These are phyloP conservation scores for Myoxocephalus aenaeus DNA, from an alignment of 2,797 vertebrate genomes.

Conservation along the genomic window DNA sequence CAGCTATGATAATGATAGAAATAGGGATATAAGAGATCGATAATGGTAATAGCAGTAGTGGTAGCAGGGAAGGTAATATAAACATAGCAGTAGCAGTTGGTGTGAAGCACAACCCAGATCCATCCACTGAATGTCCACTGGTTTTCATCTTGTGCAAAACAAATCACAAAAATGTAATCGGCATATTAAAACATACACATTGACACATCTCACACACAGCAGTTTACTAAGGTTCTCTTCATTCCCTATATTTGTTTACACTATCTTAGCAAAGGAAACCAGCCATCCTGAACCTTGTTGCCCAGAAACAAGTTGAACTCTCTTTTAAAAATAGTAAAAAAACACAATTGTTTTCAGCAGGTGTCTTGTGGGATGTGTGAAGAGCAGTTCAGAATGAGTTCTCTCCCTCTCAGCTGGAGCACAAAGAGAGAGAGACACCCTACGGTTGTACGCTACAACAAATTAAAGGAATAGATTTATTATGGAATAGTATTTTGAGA, in stretches of 20 bases:
- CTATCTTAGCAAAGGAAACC: neutral
- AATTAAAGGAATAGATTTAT: neutral
- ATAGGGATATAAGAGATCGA: no score
- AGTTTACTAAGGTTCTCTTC: neutral
- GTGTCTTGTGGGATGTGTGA: neutral
- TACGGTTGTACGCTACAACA: no score
- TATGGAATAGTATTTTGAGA: neutral
- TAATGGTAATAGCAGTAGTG: neutral
- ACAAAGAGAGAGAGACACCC: no score
- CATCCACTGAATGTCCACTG: neutral
- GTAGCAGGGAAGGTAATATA: no score
- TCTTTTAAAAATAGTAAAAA: neutral
- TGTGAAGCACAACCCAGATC: neutral
- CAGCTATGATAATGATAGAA: neutral
- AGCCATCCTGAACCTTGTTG: neutral
- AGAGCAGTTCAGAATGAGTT: neutral
- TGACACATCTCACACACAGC: neutral
- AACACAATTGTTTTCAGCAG: neutral
- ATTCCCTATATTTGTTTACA: neutral
- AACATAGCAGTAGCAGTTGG: neutral
- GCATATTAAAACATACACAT: neutral
- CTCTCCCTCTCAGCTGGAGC: neutral
- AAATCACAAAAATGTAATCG: neutral
- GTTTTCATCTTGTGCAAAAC: neutral
- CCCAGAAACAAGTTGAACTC: neutral